Conservation (phyloP, 2,888 invertebrate species). For the Drosophila antonietae region DNA sequence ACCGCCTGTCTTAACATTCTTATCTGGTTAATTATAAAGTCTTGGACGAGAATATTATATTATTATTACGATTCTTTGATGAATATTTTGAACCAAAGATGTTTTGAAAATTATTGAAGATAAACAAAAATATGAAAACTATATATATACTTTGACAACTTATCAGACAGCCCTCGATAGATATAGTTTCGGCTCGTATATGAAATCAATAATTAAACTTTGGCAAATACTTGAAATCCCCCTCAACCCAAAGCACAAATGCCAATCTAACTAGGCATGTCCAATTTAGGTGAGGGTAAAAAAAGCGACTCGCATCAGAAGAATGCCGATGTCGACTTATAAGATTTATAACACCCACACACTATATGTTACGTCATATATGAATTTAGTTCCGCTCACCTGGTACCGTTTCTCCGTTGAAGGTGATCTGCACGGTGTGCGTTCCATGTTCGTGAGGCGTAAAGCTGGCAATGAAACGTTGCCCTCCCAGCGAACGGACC, state of each 20-base stretch:
- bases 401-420: constrained; percentile 95
- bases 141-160: not conserved
- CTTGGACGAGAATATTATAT: too few relatives aligned
- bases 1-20: not conserved
- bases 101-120: too few relatives aligned
- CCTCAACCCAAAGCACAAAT: not conserved
- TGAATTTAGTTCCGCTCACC: constrained; percentile 88
- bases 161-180: not conserved
- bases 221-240: constrained; percentile 11
- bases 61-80: too few relatives aligned
- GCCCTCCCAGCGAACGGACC: constrained; percentile 94
- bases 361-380: constrained; percentile 22
- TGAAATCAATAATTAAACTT: constrained; percentile 1
- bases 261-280: constrained; percentile 16
- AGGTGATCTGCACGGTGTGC: constrained; percentile 96
- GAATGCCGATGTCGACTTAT: constrained; percentile 34
- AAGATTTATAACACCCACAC: constrained; percentile 33
- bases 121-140: not conserved
- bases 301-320: constrained; percentile 5
- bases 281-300: constrained; percentile 33
- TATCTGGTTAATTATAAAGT: not conserved
- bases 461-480: constrained; percentile 96
- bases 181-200: not conserved
- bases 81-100: too few relatives aligned
- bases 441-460: constrained; percentile 94